A percentile compares a stretch with the other conserved stretches of the same genome.
Conservation (phyloP, 2,888 invertebrate species). For the Oscheius myriophilus region DNA sequence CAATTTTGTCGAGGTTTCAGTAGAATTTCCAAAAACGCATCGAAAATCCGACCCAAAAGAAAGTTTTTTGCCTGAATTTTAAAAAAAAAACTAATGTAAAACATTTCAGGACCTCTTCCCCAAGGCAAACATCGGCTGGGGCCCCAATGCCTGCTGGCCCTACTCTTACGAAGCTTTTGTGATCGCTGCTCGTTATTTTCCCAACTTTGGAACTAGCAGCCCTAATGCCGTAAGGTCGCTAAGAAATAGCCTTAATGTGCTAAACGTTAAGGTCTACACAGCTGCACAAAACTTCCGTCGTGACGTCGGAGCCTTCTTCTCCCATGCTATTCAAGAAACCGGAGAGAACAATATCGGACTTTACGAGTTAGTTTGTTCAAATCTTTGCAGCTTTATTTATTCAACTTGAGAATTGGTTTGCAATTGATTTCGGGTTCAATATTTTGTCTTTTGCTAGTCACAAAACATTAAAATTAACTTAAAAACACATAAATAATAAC, state of each 20-base stretch:
- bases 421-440: no score
- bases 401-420: no score
- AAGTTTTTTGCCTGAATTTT: not conserved
- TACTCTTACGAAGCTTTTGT: slow-evolving; percentile 65
- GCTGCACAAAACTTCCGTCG: slow-evolving; percentile 54
- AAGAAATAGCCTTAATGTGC: slow-evolving; percentile 18
- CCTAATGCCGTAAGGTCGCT: slow-evolving; percentile 44
- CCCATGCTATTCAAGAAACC: slow-evolving; percentile 66
- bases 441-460: no score
- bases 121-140: slow-evolving; percentile 65
- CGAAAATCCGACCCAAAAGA: not conserved
- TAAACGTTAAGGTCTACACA: slow-evolving; percentile 54
- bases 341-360: slow-evolving; percentile 64
- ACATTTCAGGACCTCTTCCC: slow-evolving; percentile 62
- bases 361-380: slow-evolving; percentile 51
- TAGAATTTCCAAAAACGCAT: no score
- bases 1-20: no score
- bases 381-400: no score
- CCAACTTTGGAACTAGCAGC: slow-evolving; percentile 57
- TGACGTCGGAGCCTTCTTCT: slow-evolving; percentile 65
- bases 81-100: slow-evolving; percentile 46
- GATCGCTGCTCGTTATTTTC: slow-evolving; percentile 65
- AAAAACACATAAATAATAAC: not conserved
- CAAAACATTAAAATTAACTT: no score
- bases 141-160: slow-evolving; percentile 59